Conservation (phyloP, 2,797 vertebrate species). For the Mus minutoides region DNA sequence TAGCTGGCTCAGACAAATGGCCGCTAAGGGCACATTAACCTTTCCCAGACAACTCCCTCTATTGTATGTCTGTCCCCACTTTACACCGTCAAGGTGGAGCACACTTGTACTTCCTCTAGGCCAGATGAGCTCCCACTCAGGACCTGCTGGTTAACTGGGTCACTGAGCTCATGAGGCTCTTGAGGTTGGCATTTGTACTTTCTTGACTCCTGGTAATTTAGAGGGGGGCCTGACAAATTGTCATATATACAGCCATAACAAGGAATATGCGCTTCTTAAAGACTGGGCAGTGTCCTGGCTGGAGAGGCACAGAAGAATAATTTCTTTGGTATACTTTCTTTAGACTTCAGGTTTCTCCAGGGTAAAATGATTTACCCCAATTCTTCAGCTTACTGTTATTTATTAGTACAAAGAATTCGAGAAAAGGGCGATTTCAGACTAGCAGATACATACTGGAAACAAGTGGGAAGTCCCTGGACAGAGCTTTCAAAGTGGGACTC, state of each 20-base stretch:
- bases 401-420: neutral
- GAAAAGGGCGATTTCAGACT: neutral
- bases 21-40: neutral
- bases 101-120: no score
- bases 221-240: neutral
- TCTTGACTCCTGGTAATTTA: neutral
- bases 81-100: neutral
- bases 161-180: neutral
- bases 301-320: neutral
- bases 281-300: neutral
- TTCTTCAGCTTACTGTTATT: neutral
- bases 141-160: neutral
- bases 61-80: neutral
- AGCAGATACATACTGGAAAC: neutral
- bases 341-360: constrained; percentile 17
- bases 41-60: neutral
- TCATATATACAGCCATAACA: neutral
- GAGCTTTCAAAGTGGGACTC: neutral
- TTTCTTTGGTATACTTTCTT: neutral
- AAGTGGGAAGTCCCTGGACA: neutral
- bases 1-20: neutral
- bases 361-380: constrained; percentile 39
- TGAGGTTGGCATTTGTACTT: neutral
- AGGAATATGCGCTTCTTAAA: neutral
- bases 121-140: neutral